These are phyloP conservation scores for Cryptus viduatorius DNA, from an alignment of 2,888 invertebrate species.

Conservation along the genomic window DNA sequence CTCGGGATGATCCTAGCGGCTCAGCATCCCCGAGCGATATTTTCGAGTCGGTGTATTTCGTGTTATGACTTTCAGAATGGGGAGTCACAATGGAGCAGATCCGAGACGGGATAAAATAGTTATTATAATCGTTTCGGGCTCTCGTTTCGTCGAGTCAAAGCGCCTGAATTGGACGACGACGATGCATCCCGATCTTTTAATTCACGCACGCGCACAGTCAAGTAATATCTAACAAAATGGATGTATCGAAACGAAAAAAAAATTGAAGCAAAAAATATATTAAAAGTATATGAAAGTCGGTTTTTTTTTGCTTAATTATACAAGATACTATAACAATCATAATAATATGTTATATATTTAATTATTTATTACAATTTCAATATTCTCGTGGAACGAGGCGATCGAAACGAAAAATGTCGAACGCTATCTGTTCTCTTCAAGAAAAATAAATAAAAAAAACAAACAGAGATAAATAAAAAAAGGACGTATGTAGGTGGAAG, in stretches of 20 bases:
- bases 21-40: slow-evolving; percentile 62
- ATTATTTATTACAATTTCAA: slow-evolving; percentile 45
- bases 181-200: slow-evolving; percentile 53
- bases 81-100: slow-evolving; percentile 84
- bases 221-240: slow-evolving; percentile 22
- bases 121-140: slow-evolving; percentile 84
- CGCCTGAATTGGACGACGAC: slow-evolving; percentile 58
- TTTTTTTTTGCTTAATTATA: too few species aligned
- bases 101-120: slow-evolving; percentile 84
- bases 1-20: slow-evolving; percentile 45
- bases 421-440: slow-evolving; percentile 71
- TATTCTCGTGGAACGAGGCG: slow-evolving; percentile 58
- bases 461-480: slow-evolving; percentile 64
- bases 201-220: slow-evolving; percentile 29
- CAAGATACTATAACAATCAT: too few species aligned
- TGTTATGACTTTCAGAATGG: slow-evolving; percentile 85
- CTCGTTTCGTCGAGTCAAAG: slow-evolving; percentile 54
- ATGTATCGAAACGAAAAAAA: not conserved
- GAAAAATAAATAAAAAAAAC: slow-evolving; percentile 67
- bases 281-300: too few species aligned
- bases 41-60: slow-evolving; percentile 80
- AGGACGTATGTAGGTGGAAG: not conserved
- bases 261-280: too few species aligned
- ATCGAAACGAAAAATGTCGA: slow-evolving; percentile 77
- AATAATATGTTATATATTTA: too few species aligned